A percentile compares a stretch with the other conserved stretches of the same genome.
Conservation (phyloP, 64 coral and sea anemone genomes). For the Exaiptasia diaphana region DNA sequence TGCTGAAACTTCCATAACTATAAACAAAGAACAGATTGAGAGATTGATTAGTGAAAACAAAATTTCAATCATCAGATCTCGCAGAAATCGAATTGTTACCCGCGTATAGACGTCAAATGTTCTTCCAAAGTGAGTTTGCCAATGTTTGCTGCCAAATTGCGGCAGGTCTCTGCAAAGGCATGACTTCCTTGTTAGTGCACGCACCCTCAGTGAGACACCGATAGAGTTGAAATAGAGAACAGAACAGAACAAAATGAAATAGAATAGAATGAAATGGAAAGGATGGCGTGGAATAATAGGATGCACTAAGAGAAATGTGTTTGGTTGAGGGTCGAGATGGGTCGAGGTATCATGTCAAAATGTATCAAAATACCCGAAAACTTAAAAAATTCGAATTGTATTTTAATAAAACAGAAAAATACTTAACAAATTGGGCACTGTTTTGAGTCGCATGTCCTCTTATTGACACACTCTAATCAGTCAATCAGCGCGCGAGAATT, state of each 20-base stretch:
- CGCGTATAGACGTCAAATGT: conserved; percentile 95
- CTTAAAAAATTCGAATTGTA: too few species aligned
- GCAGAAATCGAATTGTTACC: conserved; percentile 30
- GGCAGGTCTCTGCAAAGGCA: conserved; percentile 71
- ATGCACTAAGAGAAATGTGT: neutral
- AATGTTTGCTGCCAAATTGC: conserved; percentile 93
- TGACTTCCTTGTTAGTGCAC: neutral
- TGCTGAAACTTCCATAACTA: conserved; percentile 99
- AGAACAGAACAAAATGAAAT: neutral
- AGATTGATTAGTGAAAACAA: neutral
- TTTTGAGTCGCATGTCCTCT: too few species aligned
- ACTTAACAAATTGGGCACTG: too few species aligned
- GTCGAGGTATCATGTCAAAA: too few species aligned
- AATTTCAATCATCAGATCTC: too few species aligned
- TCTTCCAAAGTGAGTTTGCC: conserved; percentile 98
- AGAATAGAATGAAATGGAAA: neutral
- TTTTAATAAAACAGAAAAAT: too few species aligned
- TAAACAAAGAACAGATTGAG: neutral
- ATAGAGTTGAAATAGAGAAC: neutral
- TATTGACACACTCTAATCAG: too few species aligned
- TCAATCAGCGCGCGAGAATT: too few species aligned
- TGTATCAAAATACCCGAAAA: too few species aligned
- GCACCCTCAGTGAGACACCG: neutral
- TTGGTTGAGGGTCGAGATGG: too few species aligned
- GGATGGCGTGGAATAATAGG: neutral